Percentiles rank a stretch among this genome's conserved stretches.
Conservation (phyloP, 2,888 invertebrate species). For the Microdon myrmicae region DNA sequence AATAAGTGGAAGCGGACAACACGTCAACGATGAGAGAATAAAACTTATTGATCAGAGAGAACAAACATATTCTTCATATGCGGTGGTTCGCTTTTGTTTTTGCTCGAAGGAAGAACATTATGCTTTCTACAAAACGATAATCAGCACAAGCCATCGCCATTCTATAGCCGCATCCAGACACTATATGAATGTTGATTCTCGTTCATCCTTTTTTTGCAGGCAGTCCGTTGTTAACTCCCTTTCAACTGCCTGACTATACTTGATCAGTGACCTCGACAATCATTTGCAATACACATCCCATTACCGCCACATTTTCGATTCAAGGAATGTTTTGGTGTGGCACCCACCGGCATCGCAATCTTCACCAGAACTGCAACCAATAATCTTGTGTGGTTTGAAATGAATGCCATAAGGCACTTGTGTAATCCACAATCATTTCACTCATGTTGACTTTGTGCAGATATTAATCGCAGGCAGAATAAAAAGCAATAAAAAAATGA, state of each 20-base stretch:
- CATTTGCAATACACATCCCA: constrained; percentile 27
- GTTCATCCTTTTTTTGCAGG: no score
- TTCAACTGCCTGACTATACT: constrained; percentile 12
- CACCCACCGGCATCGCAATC: constrained; percentile 15
- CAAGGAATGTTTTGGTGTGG: neutral
- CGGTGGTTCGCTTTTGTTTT: no score
- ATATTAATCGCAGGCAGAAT: constrained; percentile 44
- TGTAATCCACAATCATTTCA: constrained; percentile 24
- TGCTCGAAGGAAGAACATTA: no score
- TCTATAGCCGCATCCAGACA: no score
- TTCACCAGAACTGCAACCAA: constrained; percentile 18
- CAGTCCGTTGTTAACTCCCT: no score
- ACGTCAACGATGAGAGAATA: no score
- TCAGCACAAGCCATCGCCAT: no score
- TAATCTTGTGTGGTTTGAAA: constrained; percentile 31
- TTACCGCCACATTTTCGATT: constrained; percentile 5
- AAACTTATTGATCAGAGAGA: no score
- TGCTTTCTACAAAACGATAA: no score
- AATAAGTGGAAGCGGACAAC: no score
- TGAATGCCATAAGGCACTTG: constrained; percentile 44
- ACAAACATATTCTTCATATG: no score
- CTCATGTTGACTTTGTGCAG: constrained; percentile 40
- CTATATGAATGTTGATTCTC: no score
- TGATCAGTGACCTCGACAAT: constrained; percentile 32
- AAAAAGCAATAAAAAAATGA: constrained; percentile 1